Evolutionary conservation across 2,113 vertebrate species (phyloP), one percentile per base, ranked within the genome.

Genomic region (Nothobranchius kuhntae): DNA sequence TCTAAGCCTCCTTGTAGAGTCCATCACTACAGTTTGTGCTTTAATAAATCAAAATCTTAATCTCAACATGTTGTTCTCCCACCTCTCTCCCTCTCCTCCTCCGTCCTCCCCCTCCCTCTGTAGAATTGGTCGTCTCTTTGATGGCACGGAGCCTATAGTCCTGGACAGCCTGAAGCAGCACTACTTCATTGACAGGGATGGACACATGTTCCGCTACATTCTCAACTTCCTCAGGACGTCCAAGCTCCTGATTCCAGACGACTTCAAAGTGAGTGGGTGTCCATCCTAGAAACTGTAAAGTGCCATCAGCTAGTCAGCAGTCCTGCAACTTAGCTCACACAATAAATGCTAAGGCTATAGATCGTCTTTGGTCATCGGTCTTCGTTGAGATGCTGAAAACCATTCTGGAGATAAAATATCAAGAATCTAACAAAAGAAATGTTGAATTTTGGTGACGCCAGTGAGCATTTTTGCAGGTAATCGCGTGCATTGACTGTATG

Each of bases 141-240:
- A 98, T 93, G 97, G 97, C 90, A 99, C 97, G 8, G 97, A 99
- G 90, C 97, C 97, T 83, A 99, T 99, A 84, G 97, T 99, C 83
- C 92, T 99, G 88, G 97, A 99, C 94, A 99, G 97, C 90, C 96
- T 99, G 92, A 99, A 99, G 93, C 97, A 98, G 89, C 96, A 98
- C 92, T 99, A 99, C 91, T 98, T 99, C 93, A 98, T 99, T 36
- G 96, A 99, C 94, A 95, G 97, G 93, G 97, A 99, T 81, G 96
- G 97, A 88, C 96, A 99, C 92, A 98, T 99, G 97, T 99, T 99
- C 95, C 96, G 97, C 94, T 99, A 98, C 92, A 98, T 99, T 92
- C 92, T 99, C 92, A 99, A 98, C 94, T 99, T 99, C 92, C 94
- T 99, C 92, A 95, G 96, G 92, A 99, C 95, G 78, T 98, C 97